Evolutionary conservation across 1,140 invertebrate species (phyloP).

Genomic region (Dendroctonus ponderosae): DNA sequence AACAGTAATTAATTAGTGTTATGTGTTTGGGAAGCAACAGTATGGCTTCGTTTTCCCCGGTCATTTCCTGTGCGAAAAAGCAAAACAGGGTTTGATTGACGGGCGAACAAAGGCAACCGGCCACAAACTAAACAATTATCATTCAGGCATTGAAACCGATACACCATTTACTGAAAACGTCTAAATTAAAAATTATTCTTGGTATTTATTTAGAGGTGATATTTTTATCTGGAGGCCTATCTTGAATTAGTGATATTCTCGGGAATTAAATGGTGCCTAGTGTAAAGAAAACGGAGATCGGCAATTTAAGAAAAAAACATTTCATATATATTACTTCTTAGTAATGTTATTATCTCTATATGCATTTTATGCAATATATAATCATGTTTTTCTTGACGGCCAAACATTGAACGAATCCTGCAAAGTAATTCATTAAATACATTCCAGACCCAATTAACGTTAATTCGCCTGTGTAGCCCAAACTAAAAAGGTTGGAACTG

Average conservation of each 20-base stretch:
- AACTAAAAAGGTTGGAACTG: slow-evolving; percentile 21
- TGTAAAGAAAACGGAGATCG: background rate
- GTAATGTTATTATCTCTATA: too few relatives aligned
- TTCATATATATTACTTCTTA: too few relatives aligned
- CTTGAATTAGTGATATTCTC: too few relatives aligned
- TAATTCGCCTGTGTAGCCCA: background rate
- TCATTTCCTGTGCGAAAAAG: slow-evolving; percentile 43
- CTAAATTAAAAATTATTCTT: slow-evolving; percentile 34
- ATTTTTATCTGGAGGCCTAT: background rate
- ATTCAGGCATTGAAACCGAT: slow-evolving; percentile 19
- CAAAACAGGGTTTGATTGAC: slow-evolving; percentile 43
- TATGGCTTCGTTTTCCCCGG: slow-evolving; percentile 37
- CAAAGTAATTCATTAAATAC: slow-evolving; percentile 12
- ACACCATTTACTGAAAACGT: slow-evolving; percentile 24
- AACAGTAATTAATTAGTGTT: background rate
- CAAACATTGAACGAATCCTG: slow-evolving; percentile 8
- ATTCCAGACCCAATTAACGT: slow-evolving; percentile 20
- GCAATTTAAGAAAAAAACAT: too few relatives aligned
- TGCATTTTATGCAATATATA: background rate
- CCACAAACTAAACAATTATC: slow-evolving; percentile 32
- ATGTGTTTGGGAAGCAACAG: slow-evolving; percentile 16
- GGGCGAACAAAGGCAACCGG: slow-evolving; percentile 31
- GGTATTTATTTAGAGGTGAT: slow-evolving; percentile 12
- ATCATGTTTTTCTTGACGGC: slow-evolving; percentile 2
- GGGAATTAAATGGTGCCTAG: background rate